Conservation (phyloP, 1,140 invertebrate species). For the Drosophila athabasca region DNA sequence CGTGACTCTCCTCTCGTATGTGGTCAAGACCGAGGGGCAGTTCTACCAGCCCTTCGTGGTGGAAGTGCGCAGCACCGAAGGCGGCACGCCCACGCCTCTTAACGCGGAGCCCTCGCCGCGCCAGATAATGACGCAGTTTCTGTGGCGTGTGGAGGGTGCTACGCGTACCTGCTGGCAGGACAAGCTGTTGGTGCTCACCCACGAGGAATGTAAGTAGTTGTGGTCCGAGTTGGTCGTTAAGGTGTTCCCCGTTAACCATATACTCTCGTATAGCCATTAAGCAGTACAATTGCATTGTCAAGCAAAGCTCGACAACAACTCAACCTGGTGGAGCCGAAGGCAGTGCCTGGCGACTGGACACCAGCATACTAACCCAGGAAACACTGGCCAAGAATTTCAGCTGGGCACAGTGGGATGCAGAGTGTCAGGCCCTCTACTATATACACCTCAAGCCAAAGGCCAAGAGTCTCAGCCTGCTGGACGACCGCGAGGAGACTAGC, state of each 20-base stretch:
- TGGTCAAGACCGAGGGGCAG: constrained; percentile 84
- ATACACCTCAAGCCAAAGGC: constrained; percentile 89
- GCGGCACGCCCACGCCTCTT: constrained; percentile 84
- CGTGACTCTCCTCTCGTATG: constrained; percentile 87
- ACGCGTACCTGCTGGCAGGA: constrained; percentile 86
- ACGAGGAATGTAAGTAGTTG: constrained; percentile 89
- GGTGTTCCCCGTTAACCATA: neutral
- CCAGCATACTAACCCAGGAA: constrained; percentile 86
- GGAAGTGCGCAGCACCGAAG: constrained; percentile 85
- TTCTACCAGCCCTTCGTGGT: constrained; percentile 86
- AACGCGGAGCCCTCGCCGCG: constrained; percentile 84
- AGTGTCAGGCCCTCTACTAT: constrained; percentile 89
- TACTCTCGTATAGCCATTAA: constrained; percentile 56
- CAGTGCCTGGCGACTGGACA: constrained; percentile 84
- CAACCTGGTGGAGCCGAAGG: constrained; percentile 83
- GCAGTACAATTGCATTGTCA: constrained; percentile 70
- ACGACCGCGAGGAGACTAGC: constrained; percentile 84
- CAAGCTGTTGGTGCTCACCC: constrained; percentile 90
- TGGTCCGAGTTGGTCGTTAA: no score
- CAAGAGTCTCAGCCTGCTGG: constrained; percentile 85
- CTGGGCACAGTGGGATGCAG: constrained; percentile 93
- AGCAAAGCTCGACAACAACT: constrained; percentile 50
- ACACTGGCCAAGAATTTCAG: constrained; percentile 89
- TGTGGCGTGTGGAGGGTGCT: constrained; percentile 88
- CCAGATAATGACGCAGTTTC: constrained; percentile 91